These are phyloP conservation scores for Trissolcus japonicus DNA, from an alignment of 2,888 invertebrate species.

Conservation along the genomic window DNA sequence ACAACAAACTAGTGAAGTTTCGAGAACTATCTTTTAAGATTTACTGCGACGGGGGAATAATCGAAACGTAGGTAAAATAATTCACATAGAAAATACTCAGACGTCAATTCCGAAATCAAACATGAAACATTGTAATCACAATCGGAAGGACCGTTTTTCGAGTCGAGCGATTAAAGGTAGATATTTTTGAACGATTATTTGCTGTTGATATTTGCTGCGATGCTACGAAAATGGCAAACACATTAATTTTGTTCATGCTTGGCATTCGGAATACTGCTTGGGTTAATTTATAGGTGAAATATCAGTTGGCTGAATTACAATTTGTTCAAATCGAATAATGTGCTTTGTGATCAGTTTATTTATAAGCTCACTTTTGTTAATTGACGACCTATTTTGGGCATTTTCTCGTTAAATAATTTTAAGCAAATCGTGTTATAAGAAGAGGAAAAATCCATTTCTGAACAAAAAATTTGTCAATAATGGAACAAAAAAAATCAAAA, in stretches of 20 bases:
- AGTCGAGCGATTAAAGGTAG: not conserved
- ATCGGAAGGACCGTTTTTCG: slow-evolving; percentile 3
- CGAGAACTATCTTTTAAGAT: slow-evolving; percentile 26
- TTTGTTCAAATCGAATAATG: slow-evolving; percentile 14
- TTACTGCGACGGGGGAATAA: slow-evolving; percentile 17
- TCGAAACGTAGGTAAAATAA: slow-evolving; percentile 7
- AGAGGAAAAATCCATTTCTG: too few relatives aligned
- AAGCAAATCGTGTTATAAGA: too few relatives aligned
- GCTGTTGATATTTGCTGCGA: slow-evolving; percentile 12
- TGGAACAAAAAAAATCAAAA: too few relatives aligned
- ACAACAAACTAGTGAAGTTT: slow-evolving; percentile 19
- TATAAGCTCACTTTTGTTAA: slow-evolving; percentile 9
- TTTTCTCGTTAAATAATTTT: too few relatives aligned
- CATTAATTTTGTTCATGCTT: slow-evolving; percentile 27
- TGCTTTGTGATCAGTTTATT: slow-evolving; percentile 19
- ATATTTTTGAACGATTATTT: slow-evolving; percentile 15
- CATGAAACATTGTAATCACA: slow-evolving; percentile 13
- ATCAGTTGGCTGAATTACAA: slow-evolving; percentile 28
- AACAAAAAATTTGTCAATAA: too few relatives aligned
- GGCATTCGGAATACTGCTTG: slow-evolving; percentile 5
- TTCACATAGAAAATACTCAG: not conserved
- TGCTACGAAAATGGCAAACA: slow-evolving; percentile 27
- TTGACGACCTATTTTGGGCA: not conserved
- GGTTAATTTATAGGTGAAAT: slow-evolving; percentile 19
- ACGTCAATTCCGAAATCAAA: not conserved